These are phyloP conservation scores for Urocyon cinereoargenteus DNA, from an alignment of 2,797 vertebrate genomes.

Conservation along the genomic window DNA sequence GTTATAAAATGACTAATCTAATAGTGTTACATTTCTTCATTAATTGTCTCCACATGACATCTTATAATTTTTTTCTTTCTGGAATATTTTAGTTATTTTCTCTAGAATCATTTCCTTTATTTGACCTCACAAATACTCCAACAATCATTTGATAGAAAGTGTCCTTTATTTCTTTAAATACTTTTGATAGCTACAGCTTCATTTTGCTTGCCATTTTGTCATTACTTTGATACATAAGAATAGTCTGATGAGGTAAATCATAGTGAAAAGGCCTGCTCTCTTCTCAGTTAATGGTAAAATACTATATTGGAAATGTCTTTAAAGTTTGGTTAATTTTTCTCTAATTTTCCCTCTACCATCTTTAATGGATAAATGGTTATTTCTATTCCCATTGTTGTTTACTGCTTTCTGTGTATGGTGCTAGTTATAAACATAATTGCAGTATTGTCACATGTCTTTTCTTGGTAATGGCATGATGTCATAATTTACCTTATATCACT, in stretches of 20 bases:
- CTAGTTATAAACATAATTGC: conserved; percentile 18
- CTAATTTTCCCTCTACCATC: conserved; percentile 6
- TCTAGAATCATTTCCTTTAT: background rate
- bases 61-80: conserved; percentile 39
- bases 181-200: conserved; percentile 15
- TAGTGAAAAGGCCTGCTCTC: conserved; percentile 17
- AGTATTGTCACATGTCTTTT: background rate
- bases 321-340: conserved; percentile 45
- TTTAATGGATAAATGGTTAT: conserved; percentile 41
- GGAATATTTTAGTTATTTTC: conserved; percentile 54
- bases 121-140: conserved; percentile 5
- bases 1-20: conserved; percentile 9
- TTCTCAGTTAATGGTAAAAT: conserved; percentile 58
- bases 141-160: conserved; percentile 13
- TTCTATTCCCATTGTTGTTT: conserved; percentile 29
- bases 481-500: conserved; percentile 1
- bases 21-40: background rate
- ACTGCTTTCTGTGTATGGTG: conserved; percentile 11
- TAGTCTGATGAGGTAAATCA: conserved; percentile 60
- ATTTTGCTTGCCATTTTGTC: conserved; percentile 56
- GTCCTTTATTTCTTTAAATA: conserved; percentile 55
- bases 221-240: conserved; percentile 65
- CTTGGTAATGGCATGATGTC: background rate
- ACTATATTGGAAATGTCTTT: conserved; percentile 61
- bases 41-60: background rate